Percentiles rank a stretch among this genome's conserved stretches.
Evolutionary conservation across 2,888 invertebrate species (phyloP).

Genomic region (Melinaea menophilus): DNA sequence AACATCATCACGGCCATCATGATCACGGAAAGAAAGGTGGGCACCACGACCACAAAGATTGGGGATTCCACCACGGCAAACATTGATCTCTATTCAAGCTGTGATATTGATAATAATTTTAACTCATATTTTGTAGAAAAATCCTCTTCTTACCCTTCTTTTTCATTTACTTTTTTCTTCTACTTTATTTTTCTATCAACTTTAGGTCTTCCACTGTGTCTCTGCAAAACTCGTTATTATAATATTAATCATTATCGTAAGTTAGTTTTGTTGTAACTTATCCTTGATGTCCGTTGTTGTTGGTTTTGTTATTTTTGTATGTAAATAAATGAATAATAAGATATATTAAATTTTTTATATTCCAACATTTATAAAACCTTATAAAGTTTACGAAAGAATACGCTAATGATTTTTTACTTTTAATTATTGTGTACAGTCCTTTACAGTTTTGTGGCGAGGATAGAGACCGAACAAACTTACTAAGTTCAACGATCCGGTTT

Average conservation of each 20-base stretch:
- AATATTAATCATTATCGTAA: constrained; percentile 24
- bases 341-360: neutral
- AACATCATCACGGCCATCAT: constrained; percentile 69
- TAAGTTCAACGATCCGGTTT: constrained; percentile 21
- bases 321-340: constrained; percentile 26
- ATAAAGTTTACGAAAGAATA: neutral
- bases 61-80: constrained; percentile 72
- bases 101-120: constrained; percentile 49
- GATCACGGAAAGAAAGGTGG: constrained; percentile 74
- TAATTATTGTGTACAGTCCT: too few relatives aligned
- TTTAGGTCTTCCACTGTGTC: constrained; percentile 2
- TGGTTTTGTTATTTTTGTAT: constrained; percentile 37
- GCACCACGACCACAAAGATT: constrained; percentile 66
- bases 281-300: constrained; percentile 36
- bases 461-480: neutral
- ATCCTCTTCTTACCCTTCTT: constrained; percentile 9
- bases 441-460: neutral
- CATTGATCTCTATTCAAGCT: constrained; percentile 56
- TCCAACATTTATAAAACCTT: neutral
- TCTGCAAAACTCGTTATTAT: constrained; percentile 6
- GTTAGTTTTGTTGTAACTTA: constrained; percentile 15
- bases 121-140: constrained; percentile 13
- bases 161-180: constrained; percentile 12
- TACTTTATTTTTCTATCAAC: constrained; percentile 20
- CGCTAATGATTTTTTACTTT: too few relatives aligned